Base-by-base conservation (phyloP, 2,113 vertebrate genomes). In the Ammospiza nelsoni region DNA sequence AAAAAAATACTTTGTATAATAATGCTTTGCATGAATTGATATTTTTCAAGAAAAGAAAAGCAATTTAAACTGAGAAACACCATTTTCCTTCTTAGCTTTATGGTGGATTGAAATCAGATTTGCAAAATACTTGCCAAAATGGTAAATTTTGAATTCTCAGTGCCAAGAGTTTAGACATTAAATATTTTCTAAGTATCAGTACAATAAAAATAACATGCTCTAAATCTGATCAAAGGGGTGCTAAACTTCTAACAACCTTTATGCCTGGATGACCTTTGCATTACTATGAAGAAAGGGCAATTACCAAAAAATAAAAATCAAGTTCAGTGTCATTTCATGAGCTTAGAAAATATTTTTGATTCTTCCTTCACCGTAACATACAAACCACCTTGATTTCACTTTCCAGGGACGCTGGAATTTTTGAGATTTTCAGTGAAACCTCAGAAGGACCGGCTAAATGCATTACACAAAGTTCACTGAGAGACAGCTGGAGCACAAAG, bases 11-110 rank as follows among this genome's bases (percentile, higher is more conserved):
- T 74, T 78, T 43, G 3, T 31, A 31, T 51, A 83, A 61, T 4
- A 57, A 67, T 49, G 6, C 1, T 77, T 21, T 73, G 1, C n/a
- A 44, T 49, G 59, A 63, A 61, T 27, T 1, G 0, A 11, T 31
- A 41, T 37, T 67, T 93, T 89, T 84, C 24, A 73, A 35, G 6
- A 39, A 61, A 72, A 89, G 8, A 48, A 62, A 71, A 35, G 1
- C 2, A 59, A 63, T 12, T 68, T 5, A 73, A 73, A 12, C 8
- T 43, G 33, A 48, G 12, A 72, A 48, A 7, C 9, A 59, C 3
- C 3, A 11, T 29, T 77, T 80, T 48, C 8, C 8, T 83, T 90
- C 41, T 63, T 33, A 75, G 2, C 1, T 72, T 12, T 57, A 28
- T 52, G 4, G 13, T 75, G 12, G 8, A 71, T 52, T 54, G 5